Conservation (phyloP, 1,140 invertebrate species). For the Neoseiulus cucumeris region DNA sequence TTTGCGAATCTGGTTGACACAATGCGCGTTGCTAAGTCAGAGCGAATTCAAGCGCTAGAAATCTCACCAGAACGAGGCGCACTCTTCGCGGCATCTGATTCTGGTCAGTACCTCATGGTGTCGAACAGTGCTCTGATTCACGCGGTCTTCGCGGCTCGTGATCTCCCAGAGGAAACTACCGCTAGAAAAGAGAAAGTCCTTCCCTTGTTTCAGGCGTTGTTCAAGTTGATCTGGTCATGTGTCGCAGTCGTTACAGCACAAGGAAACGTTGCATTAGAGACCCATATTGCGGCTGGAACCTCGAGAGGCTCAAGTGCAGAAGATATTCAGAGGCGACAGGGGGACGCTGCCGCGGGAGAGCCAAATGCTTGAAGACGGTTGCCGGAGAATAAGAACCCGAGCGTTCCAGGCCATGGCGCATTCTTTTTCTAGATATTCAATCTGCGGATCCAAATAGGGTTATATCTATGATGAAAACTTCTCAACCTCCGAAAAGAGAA, state of each 20-base stretch:
- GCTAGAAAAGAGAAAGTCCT: no score
- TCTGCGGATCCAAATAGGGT: no score
- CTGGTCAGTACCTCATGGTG: slow-evolving; percentile 24
- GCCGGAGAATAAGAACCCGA: no score
- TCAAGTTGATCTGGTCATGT: slow-evolving; percentile 63
- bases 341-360: no score
- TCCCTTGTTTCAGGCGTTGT: slow-evolving; percentile 10
- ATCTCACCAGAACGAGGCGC: slow-evolving; percentile 42
- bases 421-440: no score
- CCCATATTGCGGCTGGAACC: slow-evolving; percentile 77
- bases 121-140: not conserved
- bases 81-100: slow-evolving; percentile 65
- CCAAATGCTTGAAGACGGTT: no score
- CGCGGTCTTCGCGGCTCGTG: no score
- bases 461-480: no score
- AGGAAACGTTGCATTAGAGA: slow-evolving; percentile 66
- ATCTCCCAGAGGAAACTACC: no score
- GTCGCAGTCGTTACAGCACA: slow-evolving; percentile 58
- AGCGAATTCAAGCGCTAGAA: slow-evolving; percentile 66
- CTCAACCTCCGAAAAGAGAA: no score
- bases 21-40: slow-evolving; percentile 60
- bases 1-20: slow-evolving; percentile 63
- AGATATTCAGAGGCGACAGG: no score
- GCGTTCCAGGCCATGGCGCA: no score
- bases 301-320: slow-evolving; percentile 53